Percentiles rank a stretch among this genome's conserved stretches.
phyloP scores from a whole-genome alignment of 2,797 vertebrate species.

The Semaprochilodus insignis region DNA sequence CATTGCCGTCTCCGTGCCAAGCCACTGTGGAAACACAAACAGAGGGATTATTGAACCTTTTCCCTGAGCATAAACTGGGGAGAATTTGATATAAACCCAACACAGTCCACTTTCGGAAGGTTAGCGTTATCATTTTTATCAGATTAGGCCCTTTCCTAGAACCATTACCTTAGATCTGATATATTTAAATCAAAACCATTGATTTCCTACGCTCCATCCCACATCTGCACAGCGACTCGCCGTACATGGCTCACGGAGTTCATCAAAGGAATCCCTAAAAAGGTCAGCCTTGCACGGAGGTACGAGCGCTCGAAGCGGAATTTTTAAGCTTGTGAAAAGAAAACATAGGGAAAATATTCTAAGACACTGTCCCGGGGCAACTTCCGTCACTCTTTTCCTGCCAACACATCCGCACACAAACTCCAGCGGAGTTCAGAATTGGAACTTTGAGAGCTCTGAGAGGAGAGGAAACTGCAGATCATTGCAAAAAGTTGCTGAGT shows the following conservation, averaged over 20 bases:
- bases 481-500: constrained; percentile 15
- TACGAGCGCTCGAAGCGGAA: not conserved
- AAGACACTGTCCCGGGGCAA: not conserved
- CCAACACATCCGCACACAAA: not conserved
- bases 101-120: constrained; percentile 14
- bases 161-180: not conserved
- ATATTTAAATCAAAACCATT: not conserved
- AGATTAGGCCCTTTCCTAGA: not conserved
- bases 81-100: constrained; percentile 36
- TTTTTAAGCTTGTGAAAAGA: not conserved
- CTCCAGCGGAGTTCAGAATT: not conserved
- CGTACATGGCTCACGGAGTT: not conserved
- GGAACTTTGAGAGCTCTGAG: not conserved
- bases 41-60: constrained; percentile 15
- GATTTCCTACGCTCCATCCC: not conserved
- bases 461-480: not conserved
- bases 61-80: constrained; percentile 1
- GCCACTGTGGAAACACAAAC: constrained; percentile 31
- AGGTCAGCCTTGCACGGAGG: not conserved
- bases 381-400: not conserved
- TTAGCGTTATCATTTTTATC: constrained; percentile 7
- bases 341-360: not conserved
- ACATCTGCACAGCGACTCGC: not conserved
- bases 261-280: constrained; percentile 11
- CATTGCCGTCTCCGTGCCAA: constrained; percentile 8